Evolutionary conservation across 2,888 invertebrate genomes (phyloP).

Genomic region (Melieria crassipennis): DNA sequence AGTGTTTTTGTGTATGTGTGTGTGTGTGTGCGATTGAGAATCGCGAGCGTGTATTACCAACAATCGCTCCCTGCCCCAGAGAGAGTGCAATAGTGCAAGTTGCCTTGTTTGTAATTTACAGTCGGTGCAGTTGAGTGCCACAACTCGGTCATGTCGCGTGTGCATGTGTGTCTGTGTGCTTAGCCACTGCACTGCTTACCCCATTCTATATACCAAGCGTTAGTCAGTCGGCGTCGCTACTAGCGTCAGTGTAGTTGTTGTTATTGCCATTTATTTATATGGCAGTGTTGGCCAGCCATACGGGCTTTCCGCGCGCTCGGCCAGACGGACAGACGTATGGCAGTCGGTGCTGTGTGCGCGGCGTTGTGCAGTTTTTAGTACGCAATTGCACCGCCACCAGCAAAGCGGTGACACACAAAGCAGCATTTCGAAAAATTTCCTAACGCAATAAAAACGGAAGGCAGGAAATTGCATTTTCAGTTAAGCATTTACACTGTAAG

Average conservation of each 20-base stretch:
- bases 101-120: slow-evolving; percentile 21
- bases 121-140: slow-evolving; percentile 19
- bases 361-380: slow-evolving; percentile 25
- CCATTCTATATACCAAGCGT: background rate
- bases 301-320: no score
- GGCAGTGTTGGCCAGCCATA: no score
- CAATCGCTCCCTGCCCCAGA: background rate
- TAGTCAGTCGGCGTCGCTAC: no score
- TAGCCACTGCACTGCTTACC: background rate
- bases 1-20: background rate
- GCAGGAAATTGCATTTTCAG: background rate
- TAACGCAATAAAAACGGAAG: background rate
- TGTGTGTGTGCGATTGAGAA: background rate
- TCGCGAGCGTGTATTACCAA: background rate
- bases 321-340: background rate
- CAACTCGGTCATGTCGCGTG: background rate
- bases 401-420: slow-evolving; percentile 24
- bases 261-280: background rate
- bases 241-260: slow-evolving; percentile 4
- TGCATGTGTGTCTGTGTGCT: background rate
- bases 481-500: slow-evolving; percentile 13
- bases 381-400: slow-evolving; percentile 32
- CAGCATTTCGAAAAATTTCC: background rate
- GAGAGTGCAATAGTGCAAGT: slow-evolving; percentile 19
- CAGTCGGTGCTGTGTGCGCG: background rate